Evolutionary conservation across 2,113 vertebrate species (phyloP).

Genomic region (Psittacula cyanocephala): DNA sequence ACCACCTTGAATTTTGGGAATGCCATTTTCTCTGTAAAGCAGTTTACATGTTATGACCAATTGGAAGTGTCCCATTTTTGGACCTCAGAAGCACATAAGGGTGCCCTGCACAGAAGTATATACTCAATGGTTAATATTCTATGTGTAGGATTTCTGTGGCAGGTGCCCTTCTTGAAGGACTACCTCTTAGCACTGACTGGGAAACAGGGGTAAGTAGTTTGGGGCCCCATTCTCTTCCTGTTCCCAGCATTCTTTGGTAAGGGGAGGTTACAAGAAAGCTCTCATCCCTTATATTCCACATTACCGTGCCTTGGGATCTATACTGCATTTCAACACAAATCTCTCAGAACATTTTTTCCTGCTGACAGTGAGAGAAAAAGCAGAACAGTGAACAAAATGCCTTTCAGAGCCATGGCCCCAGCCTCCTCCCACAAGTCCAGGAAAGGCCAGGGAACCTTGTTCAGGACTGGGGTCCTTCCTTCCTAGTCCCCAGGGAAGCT

Average conservation of each 20-base stretch:
- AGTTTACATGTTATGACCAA: background rate
- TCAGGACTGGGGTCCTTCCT: background rate
- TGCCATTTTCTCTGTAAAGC: background rate
- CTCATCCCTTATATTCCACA: background rate
- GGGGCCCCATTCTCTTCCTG: background rate
- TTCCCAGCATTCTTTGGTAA: background rate
- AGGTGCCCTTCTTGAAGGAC: background rate
- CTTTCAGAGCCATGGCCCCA: background rate
- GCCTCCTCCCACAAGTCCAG: background rate
- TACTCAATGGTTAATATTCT: background rate
- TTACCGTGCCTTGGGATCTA: background rate
- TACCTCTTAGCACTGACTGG: background rate
- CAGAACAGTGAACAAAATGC: background rate
- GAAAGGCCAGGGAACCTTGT: background rate
- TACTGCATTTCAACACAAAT: conserved; percentile 19
- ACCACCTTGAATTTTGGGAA: background rate
- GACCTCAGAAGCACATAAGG: background rate
- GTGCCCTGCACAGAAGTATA: background rate
- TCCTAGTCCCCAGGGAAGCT: background rate
- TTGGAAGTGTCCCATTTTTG: background rate
- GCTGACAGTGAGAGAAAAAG: conserved; percentile 25
- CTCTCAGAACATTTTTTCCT: conserved; percentile 17
- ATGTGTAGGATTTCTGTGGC: background rate
- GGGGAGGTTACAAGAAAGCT: background rate
- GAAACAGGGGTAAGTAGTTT: background rate